These are phyloP conservation scores for Melanotaenia nigrans DNA, from an alignment of 2,797 vertebrate genomes.

Conservation along the genomic window DNA sequence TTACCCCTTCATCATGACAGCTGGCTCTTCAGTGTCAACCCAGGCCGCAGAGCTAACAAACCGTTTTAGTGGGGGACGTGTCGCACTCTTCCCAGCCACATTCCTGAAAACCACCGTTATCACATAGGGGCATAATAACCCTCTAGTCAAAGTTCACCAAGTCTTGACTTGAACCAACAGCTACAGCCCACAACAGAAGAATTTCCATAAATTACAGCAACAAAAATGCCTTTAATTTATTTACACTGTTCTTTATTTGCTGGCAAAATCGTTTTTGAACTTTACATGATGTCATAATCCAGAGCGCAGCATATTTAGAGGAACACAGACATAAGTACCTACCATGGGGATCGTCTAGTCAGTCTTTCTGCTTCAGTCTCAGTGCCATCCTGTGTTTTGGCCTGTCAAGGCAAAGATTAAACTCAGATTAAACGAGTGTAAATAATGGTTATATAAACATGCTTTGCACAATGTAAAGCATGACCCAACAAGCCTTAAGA, in stretches of 20 bases:
- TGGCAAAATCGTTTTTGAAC: not conserved
- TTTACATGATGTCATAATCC: not conserved
- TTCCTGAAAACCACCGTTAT: constrained; percentile 81
- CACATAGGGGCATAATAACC: constrained; percentile 59
- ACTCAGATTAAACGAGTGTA: not conserved
- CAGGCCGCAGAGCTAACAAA: constrained; percentile 92
- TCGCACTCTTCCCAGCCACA: constrained; percentile 84
- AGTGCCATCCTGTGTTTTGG: constrained; percentile 73
- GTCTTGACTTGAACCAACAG: not conserved
- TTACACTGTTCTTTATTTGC: not conserved
- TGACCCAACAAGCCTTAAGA: not conserved
- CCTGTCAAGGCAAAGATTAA: constrained; percentile 45
- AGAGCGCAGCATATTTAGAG: not conserved
- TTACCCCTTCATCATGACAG: constrained; percentile 88
- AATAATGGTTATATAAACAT: not conserved
- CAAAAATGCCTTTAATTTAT: not conserved
- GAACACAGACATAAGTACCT: constrained; percentile 43
- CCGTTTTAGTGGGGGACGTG: constrained; percentile 89
- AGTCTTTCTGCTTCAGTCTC: constrained; percentile 85
- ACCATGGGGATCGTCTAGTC: constrained; percentile 89
- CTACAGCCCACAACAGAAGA: constrained; percentile 7
- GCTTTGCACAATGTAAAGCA: not conserved
- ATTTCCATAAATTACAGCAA: not conserved
- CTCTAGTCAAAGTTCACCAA: constrained; percentile 23
- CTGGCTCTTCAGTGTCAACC: constrained; percentile 86